A percentile compares a stretch with the other conserved stretches of the same genome.
phyloP scores from a whole-genome alignment of 2,797 vertebrate genomes.

The Craterocephalus amniculus region DNA sequence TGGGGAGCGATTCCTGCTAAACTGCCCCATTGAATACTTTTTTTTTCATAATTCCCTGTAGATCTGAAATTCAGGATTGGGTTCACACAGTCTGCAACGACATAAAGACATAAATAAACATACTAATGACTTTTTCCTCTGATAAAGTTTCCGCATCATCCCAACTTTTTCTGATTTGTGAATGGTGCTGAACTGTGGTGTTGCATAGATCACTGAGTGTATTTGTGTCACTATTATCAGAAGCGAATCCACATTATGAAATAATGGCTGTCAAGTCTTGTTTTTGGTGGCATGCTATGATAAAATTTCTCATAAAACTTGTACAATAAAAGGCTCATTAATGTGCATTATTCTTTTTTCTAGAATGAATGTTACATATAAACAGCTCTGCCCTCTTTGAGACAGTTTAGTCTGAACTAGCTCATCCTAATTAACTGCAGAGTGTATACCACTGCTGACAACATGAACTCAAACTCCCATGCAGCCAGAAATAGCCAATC shows the following conservation, averaged over 20 bases:
- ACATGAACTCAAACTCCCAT: neutral
- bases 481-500: neutral
- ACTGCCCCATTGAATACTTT: too few species aligned
- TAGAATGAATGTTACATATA: neutral
- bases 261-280: conserved; percentile 27
- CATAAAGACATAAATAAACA: too few species aligned
- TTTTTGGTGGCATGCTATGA: neutral
- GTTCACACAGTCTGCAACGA: too few species aligned
- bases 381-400: neutral
- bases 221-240: conserved; percentile 23
- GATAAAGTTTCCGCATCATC: neutral
- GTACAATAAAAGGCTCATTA: neutral
- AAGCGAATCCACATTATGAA: conserved; percentile 27
- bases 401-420: neutral
- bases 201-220: conserved; percentile 21
- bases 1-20: neutral
- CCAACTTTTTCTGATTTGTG: neutral
- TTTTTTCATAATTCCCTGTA: neutral
- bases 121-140: neutral
- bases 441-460: neutral
- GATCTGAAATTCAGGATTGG: too few species aligned
- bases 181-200: conserved; percentile 38
- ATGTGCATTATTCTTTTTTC: neutral
- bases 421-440: neutral
- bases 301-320: neutral